phyloP scores from a whole-genome alignment of 2,888 invertebrate species.

The Sympetrum striolatum region DNA sequence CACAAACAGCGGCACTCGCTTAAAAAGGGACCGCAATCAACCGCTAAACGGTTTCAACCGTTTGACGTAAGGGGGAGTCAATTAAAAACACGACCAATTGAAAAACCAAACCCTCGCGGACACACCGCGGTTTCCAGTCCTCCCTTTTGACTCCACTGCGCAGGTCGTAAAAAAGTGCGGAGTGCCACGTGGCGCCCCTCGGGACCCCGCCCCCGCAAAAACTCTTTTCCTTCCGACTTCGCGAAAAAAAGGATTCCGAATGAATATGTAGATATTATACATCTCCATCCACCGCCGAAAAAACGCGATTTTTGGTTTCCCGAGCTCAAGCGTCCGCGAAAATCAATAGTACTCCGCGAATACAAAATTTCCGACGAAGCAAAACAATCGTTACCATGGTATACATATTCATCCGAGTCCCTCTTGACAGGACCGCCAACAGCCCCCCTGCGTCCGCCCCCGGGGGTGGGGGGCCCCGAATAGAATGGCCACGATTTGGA shows the following conservation, averaged over 20 bases:
- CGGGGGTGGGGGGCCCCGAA: neutral
- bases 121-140: neutral
- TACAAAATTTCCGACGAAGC: conserved; percentile 42
- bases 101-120: neutral
- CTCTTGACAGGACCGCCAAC: conserved; percentile 14
- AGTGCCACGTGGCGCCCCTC: neutral
- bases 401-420: conserved; percentile 38
- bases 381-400: conserved; percentile 43
- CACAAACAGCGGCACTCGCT: too few relatives aligned
- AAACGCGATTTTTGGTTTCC: conserved; percentile 30
- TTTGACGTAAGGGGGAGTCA: neutral
- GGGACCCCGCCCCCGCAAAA: neutral
- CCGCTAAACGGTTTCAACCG: neutral
- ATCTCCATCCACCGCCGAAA: neutral
- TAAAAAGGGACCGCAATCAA: neutral
- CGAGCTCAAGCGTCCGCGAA: conserved; percentile 28
- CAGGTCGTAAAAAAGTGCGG: neutral
- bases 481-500: neutral
- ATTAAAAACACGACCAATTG: neutral
- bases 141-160: neutral
- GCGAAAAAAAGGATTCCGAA: neutral
- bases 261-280: conserved; percentile 25
- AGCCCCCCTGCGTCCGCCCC: neutral
- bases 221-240: neutral
- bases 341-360: conserved; percentile 41